A percentile compares a stretch with the other conserved stretches of the same genome.
Conservation (phyloP, 1,140 invertebrate genomes). For the Physella acuta region DNA sequence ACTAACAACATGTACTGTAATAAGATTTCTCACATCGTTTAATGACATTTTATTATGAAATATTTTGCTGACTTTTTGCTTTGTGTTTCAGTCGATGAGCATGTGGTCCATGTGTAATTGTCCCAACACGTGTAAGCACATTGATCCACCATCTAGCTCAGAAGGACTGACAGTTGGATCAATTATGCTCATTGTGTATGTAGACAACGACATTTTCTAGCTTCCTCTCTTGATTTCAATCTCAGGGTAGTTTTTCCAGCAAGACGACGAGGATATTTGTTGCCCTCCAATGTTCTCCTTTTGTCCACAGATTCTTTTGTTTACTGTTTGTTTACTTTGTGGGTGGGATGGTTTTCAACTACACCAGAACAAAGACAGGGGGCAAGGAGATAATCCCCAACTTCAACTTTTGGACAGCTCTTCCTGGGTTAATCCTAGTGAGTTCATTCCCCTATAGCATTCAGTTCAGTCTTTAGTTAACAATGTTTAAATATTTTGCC, state of each 20-base stretch:
- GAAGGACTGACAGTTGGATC: not conserved
- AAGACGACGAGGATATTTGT: too few species aligned
- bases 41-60: too few species aligned
- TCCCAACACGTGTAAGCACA: not conserved
- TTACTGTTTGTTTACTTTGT: not conserved
- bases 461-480: not conserved
- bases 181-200: not conserved
- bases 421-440: not conserved
- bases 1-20: too few species aligned
- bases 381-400: conserved; percentile 4
- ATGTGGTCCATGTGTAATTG: not conserved
- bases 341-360: not conserved
- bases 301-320: not conserved
- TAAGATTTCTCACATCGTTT: too few species aligned
- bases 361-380: not conserved
- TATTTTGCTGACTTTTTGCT: too few species aligned
- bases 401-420: not conserved
- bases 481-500: too few species aligned
- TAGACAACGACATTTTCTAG: too few species aligned
- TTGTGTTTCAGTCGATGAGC: not conserved
- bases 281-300: not conserved
- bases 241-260: too few species aligned
- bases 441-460: not conserved
- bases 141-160: not conserved
- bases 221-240: too few species aligned